Base-by-base conservation (phyloP, 2,797 vertebrate genomes). In the Todus mexicanus region DNA sequence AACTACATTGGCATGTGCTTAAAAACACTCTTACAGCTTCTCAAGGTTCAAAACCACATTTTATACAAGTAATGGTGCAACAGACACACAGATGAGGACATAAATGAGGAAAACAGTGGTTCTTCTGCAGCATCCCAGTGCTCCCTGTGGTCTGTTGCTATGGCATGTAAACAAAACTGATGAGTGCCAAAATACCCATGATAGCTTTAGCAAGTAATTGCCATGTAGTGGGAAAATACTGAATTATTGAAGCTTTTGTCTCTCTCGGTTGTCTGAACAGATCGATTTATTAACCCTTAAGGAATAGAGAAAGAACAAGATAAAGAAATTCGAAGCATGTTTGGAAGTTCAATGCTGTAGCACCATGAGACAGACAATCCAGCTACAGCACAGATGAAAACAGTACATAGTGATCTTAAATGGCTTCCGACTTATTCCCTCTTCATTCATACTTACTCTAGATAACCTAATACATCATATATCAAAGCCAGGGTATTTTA, bases 111-210 rank as follows among this genome's bases (percentile, higher is more conserved):
- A 91, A 89, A 14, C 70, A 84, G 74, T 3, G 23, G 6, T 65
- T 45, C 15, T 83, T 65, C 51, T 56, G 18, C 35, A 40, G 42
- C 8, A 31, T 69, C 72, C 53, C 61, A 87, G 57, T 4, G 7
- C 68, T 92, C 63, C 48, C 22, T 8, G 3, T 22, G 22, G 68
- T 33, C 61, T 71, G 80, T 94, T 94, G 75, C 90, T 90, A 95
- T 25, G 43, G 84, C 60, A 77, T 18, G 65, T 40, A 94, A 96
- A 92, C 86, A 95, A 93, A 94, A 70, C 88, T 40, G 47, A 83
- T 25, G 47, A 92, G 78, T 19, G 4, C 45, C 19, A 76, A 73
- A 90, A 78, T 40, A 87, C 29, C 75, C 17, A 4, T 11, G 21
- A 90, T 21, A 73, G 38, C 21, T 93, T 84, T 96, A 81, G 81